phyloP scores from a whole-genome alignment of 2,113 vertebrate genomes.

The Odontesthes bonariensis region DNA sequence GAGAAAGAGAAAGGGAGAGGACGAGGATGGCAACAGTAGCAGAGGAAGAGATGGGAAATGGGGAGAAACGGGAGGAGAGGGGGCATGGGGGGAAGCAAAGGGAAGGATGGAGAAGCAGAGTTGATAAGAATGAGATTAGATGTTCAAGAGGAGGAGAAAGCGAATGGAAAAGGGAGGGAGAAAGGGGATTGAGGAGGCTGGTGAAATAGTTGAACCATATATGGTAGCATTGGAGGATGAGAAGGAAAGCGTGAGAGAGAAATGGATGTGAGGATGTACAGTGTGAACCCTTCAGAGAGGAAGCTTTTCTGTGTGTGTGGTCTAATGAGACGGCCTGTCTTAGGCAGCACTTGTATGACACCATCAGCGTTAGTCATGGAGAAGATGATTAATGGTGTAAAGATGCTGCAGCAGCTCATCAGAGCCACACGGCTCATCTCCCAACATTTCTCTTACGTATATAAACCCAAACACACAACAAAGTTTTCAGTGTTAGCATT shows the following conservation, averaged over 20 bases:
- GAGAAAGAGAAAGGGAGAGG: conserved; percentile 45
- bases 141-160: conserved; percentile 50
- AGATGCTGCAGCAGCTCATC: conserved; percentile 66
- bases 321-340: conserved; percentile 65
- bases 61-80: conserved; percentile 23
- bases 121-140: conserved; percentile 68
- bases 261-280: conserved; percentile 69
- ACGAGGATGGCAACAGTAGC: conserved; percentile 42
- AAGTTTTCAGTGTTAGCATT: neutral
- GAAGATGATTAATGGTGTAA: conserved; percentile 71
- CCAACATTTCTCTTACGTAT: conserved; percentile 37
- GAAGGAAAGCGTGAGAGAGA: conserved; percentile 56
- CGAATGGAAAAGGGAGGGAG: conserved; percentile 27
- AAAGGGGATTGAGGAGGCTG: conserved; percentile 54
- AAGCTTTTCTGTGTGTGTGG: conserved; percentile 27
- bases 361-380: conserved; percentile 71
- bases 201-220: conserved; percentile 73
- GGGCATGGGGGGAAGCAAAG: conserved; percentile 23
- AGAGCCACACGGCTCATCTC: conserved; percentile 45
- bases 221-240: conserved; percentile 70
- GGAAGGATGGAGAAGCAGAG: conserved; percentile 44
- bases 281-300: conserved; percentile 42
- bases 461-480: neutral
- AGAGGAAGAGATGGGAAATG: conserved; percentile 32
- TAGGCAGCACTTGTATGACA: conserved; percentile 64